phyloP scores from a whole-genome alignment of 2,797 vertebrate genomes.

The Dromococcyx pavoninus region DNA sequence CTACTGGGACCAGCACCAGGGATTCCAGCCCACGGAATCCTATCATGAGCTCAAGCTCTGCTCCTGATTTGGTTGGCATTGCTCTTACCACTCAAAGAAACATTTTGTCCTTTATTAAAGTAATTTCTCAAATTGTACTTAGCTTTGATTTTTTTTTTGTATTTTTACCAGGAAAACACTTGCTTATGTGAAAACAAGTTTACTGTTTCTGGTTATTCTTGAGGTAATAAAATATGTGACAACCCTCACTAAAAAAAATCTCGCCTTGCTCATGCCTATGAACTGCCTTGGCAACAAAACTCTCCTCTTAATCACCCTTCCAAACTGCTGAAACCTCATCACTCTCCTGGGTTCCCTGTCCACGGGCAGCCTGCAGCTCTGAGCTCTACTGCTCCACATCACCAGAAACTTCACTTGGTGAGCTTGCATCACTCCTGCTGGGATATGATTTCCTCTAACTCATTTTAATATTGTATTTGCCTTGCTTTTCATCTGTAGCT shows the following conservation, averaged over 20 bases:
- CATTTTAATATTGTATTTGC: background rate
- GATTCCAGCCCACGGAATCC: background rate
- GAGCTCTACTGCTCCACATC: background rate
- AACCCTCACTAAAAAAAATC: background rate
- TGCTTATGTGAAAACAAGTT: background rate
- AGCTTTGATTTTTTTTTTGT: background rate
- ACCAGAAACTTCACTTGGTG: fast-evolving
- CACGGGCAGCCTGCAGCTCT: background rate
- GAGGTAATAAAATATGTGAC: background rate
- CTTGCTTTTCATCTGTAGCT: background rate
- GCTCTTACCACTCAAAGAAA: background rate
- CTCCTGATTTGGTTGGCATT: background rate
- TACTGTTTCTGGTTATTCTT: background rate
- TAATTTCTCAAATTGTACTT: background rate
- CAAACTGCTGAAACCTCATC: background rate
- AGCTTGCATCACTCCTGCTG: background rate
- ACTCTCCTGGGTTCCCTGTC: background rate
- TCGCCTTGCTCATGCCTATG: background rate
- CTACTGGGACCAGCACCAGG: fast-evolving
- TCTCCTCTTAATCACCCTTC: background rate
- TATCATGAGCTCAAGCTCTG: background rate
- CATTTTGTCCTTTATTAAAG: background rate
- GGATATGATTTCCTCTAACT: background rate
- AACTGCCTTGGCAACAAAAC: background rate
- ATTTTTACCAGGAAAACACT: background rate